These are phyloP conservation scores for Ericerus pela DNA, from an alignment of 1,140 invertebrate genomes.

Conservation along the genomic window DNA sequence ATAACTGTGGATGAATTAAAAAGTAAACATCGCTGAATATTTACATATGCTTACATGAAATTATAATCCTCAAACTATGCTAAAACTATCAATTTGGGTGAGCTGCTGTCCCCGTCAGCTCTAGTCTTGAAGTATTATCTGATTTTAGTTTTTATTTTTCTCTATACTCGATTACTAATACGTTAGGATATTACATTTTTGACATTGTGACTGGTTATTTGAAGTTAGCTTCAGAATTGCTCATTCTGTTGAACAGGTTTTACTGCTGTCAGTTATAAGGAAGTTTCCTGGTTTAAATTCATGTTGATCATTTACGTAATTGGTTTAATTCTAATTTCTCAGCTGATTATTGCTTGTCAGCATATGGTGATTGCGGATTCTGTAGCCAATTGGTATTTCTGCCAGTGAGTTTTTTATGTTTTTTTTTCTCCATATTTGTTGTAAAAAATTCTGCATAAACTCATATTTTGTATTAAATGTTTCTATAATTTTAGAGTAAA, in stretches of 20 bases:
- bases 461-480: background rate
- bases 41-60: background rate
- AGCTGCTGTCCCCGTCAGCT: no score
- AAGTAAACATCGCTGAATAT: background rate
- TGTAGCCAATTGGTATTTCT: conserved; percentile 78
- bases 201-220: background rate
- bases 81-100: no score
- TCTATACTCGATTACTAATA: no score
- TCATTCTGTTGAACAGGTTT: conserved; percentile 34
- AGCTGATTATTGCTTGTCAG: conserved; percentile 83
- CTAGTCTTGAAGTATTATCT: no score
- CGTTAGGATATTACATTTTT: no score
- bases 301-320: conserved; percentile 87
- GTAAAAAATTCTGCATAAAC: background rate
- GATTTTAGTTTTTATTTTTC: no score
- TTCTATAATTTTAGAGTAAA: background rate
- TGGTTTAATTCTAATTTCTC: conserved; percentile 72
- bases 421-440: background rate
- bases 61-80: background rate
- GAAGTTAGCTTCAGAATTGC: background rate
- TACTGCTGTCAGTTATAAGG: conserved; percentile 47
- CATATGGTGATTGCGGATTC: conserved; percentile 79
- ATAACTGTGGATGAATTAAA: conserved; percentile 12
- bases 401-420: conserved; percentile 36
- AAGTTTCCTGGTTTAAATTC: conserved; percentile 58